Conservation (phyloP, 35 echinoderm and acorn worm species). For the Chiridota heheva region DNA sequence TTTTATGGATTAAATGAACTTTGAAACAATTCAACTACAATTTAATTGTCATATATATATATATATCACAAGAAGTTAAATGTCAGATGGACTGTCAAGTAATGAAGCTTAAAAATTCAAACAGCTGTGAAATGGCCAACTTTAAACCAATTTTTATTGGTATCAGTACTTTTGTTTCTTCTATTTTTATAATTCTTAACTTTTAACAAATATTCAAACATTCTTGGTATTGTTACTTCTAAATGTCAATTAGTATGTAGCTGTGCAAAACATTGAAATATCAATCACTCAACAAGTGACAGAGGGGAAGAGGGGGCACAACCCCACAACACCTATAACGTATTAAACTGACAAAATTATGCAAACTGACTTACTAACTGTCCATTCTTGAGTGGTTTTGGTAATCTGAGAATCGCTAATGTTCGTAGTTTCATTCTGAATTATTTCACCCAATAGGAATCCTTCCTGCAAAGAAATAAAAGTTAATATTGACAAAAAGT, state of each 20-base stretch:
- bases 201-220: not conserved
- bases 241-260: no score
- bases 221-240: not conserved
- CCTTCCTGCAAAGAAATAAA: conserved; percentile 63
- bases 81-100: not conserved
- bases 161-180: not conserved
- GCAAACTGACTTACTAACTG: conserved; percentile 69
- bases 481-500: no score
- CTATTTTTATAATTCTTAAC: not conserved
- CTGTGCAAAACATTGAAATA: no score
- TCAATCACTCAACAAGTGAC: no score
- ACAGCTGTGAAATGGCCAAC: no score
- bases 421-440: conserved; percentile 56
- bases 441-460: conserved; percentile 79
- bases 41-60: not conserved
- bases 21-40: no score
- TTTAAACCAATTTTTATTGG: no score
- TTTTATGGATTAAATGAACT: no score
- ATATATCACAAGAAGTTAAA: not conserved
- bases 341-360: not conserved
- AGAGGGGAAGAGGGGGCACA: not conserved
- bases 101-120: no score
- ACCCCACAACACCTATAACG: not conserved
- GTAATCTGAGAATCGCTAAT: conserved; percentile 91
- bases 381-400: conserved; percentile 65